Evolutionary conservation across 2,888 invertebrate species (phyloP), one percentile per base, ranked within the genome.

Genomic region (Coleophora deauratella): DNA sequence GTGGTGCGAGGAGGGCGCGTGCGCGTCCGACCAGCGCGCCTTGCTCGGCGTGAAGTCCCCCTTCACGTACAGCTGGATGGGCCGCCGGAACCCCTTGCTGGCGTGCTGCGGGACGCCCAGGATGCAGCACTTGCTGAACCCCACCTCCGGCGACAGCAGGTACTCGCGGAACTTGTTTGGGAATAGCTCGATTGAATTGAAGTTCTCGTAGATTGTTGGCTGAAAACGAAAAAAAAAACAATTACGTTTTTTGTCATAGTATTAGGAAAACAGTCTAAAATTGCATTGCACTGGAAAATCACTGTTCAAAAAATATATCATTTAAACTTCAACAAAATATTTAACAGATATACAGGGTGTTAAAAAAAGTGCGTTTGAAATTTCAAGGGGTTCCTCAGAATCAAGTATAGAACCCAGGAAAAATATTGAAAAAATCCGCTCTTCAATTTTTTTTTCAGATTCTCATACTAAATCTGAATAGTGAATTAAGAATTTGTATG

Each of bases 121-220:
- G 2, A 94, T 91, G 65, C 95, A 95, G 66, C 94, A 95, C 66
- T 94, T 95, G 62, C 91, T 92, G 80, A 98, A 98, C 3, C 98
- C 98, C 35, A 98, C 94, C 66, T 96, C 96, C 0, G 92, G 88
- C 14, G 94, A 93, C 3, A 98, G 87, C 31, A 99, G 88, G 77
- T 94, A 99, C 63, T 97, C 95, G 38, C 94, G 93, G 73, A 99
- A 99, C 65, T 94, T 93, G 57, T 96, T 93, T 7, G 99, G 99
- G 57, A 92, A 93, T 65, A 99, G 89, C 67, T 94, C 91, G 53
- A 98, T 96, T 40, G 88, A 88, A 59, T 92, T 91, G 85, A 93
- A 98, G 71, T 95, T 96, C 59, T 92, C 90, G 69, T 91, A 94
- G 50, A 95, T 96, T 9, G 91, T 90, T 60, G 93, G 93, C 95